Percentiles rank a stretch among this genome's conserved stretches.
phyloP scores from a whole-genome alignment of 2,888 invertebrate genomes.

The Strigamia crassipes region DNA sequence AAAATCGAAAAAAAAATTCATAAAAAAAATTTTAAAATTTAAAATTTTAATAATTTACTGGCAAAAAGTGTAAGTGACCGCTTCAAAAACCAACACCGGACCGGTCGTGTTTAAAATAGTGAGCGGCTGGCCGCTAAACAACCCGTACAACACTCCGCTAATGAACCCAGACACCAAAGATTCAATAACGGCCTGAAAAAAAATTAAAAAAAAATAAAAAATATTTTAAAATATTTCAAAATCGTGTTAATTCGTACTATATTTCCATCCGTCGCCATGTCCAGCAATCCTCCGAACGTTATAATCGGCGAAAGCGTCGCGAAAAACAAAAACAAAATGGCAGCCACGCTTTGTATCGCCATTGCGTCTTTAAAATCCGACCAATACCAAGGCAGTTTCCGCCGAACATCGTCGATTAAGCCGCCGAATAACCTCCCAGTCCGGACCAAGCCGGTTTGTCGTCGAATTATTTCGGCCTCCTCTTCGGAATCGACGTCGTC shows the following conservation, averaged over 20 bases:
- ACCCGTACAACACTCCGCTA: constrained; percentile 56
- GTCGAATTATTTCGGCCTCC: constrained; percentile 51
- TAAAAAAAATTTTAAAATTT: too few relatives aligned
- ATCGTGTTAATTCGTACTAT: constrained; percentile 57
- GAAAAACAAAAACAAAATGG: constrained; percentile 63
- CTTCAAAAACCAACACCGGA: constrained; percentile 63
- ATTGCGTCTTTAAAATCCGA: constrained; percentile 61
- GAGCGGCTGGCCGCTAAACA: constrained; percentile 61
- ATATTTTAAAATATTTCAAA: background rate
- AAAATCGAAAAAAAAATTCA: too few relatives aligned
- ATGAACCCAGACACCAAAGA: constrained; percentile 62
- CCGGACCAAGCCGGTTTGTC: constrained; percentile 51
- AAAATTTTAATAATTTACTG: too few relatives aligned
- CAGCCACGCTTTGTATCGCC: constrained; percentile 61
- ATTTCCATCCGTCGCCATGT: constrained; percentile 62
- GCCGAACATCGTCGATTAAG: constrained; percentile 62
- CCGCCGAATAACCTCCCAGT: constrained; percentile 61
- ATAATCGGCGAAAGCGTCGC: constrained; percentile 64
- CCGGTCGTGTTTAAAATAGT: constrained; percentile 62
- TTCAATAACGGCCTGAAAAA: constrained; percentile 62
- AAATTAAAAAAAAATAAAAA: constrained; percentile 52
- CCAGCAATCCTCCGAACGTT: constrained; percentile 64
- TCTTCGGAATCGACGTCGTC: constrained; percentile 52
- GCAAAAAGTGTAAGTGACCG: constrained; percentile 58
- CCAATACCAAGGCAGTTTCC: constrained; percentile 61